Evolutionary conservation across 37 sponge, comb jelly and placozoan species (phyloP).

Genomic region (Haliclona indistincta): DNA sequence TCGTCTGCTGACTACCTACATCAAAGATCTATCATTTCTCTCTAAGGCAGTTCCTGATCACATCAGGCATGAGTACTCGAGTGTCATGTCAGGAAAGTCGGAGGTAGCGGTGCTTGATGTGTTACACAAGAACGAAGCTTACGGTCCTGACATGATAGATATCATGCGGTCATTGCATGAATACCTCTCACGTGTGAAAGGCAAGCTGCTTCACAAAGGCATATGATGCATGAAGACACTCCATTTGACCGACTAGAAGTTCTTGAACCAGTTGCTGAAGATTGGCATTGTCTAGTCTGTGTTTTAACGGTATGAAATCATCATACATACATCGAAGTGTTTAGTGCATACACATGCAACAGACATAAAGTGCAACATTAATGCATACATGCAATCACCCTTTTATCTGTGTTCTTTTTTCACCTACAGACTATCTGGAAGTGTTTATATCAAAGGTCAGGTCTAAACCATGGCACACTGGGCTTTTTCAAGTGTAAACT

Average conservation of each 20-base stretch:
- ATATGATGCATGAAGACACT: conserved; percentile 33
- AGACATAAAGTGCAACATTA: too few species aligned
- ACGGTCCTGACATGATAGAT: conserved; percentile 28
- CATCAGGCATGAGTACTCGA: conserved; percentile 18
- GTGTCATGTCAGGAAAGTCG: conserved; percentile 16
- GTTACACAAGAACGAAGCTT: conserved; percentile 31
- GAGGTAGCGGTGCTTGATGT: conserved; percentile 32
- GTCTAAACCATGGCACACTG: conserved; percentile 37
- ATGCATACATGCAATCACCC: too few species aligned
- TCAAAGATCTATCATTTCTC: conserved; percentile 4
- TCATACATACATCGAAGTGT: too few species aligned
- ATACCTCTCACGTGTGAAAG: conserved; percentile 49
- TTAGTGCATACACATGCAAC: too few species aligned
- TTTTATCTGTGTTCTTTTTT: not conserved
- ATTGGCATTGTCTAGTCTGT: conserved; percentile 34
- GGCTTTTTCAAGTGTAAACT: conserved; percentile 14
- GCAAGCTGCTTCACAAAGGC: conserved; percentile 9
- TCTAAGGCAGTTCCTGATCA: conserved; percentile 7
- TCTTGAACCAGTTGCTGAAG: conserved; percentile 30
- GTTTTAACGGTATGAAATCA: conserved; percentile 4
- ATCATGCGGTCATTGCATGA: conserved; percentile 28
- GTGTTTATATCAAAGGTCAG: not conserved
- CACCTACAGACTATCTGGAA: conserved; percentile 20
- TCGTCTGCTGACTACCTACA: conserved; percentile 1
- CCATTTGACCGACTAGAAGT: conserved; percentile 14